Base-by-base conservation (phyloP, 2,113 vertebrate species). In the Neogobius melanostomus region DNA sequence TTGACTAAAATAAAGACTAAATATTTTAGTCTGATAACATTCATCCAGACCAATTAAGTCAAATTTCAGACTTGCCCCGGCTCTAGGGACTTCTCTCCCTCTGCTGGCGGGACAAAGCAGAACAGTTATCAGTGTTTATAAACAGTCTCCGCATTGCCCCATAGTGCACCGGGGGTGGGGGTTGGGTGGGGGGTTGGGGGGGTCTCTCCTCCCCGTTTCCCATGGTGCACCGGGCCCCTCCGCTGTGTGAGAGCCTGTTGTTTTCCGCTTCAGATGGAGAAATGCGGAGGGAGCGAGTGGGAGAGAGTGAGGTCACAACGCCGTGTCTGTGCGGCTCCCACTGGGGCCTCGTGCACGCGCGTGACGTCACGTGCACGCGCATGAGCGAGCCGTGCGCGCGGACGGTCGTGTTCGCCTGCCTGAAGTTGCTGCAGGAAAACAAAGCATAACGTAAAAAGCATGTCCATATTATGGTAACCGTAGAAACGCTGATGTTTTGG, bases 191-290 rank as follows among this genome's bases (percentile, higher is more conserved):
- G 21, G 21, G 21, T 21, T 2, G 28, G 28, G 28, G 28, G 28
- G 28, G 28, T 5, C 28, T 36, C 49, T 50, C 49, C 49, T 50
- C 49, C 12, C 49, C 11, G 57, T 44, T 44, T 60, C 57, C 57
- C 57, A 60, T 44, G 57, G 7, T 60, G 57, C 57, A 15, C 28
- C 8, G 36, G 36, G 6, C 36, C 3, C 57, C 15, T 43, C 43
- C 14, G 11, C 14, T 44, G 57, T 57, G 21, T 61, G 57, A 60
- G 57, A 44, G 57, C 57, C 59, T 61, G 59, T 61, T 61, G 57
- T 61, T 61, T 44, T 61, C 59, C 44, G 7, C 42, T 61, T 61
- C 8, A 44, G 59, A 45, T 16, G 43, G 42, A 61, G 42, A 44
- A 44, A 61, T 61, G 59, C 44, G 59, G 14, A 36, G 28, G 59